Base-by-base conservation (phyloP, 2,888 invertebrate genomes). In the Nycteola revayana region DNA sequence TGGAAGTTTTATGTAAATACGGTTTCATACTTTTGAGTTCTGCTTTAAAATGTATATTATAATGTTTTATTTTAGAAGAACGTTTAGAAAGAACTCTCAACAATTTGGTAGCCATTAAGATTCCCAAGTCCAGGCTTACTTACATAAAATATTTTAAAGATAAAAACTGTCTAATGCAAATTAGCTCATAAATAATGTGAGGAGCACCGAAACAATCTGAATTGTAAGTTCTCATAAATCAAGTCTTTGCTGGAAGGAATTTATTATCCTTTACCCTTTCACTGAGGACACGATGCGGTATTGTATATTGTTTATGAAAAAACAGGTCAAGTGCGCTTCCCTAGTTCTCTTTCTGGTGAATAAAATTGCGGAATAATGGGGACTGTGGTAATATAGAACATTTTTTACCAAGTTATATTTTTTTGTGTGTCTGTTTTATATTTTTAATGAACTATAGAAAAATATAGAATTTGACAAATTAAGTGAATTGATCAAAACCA, bases 221-320 rank as follows among this genome's bases (percentile, higher is more conserved):
- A 54, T 49, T 52, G 53, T 52, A 46, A 56, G 55, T 48, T 48
- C 53, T 60, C 62, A 60, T 74, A 70, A 68, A 65, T 73, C 69
- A 74, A 55, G 60, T 63, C 57, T 60, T 53, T 62, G 52, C 59
- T 67, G 42, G 44, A 53, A 52, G 45, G 52, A 60, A 66, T 71
- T 66, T 68, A 70, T 70, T 69, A 63, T 64, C 51, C 58, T 53
- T 43, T 57, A 55, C 62, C 62, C 60, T 61, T 65, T 66, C 60
- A 61, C 44, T 42, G 36, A 46, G 46, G 50, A 57, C 54, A 57
- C 57, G 57, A 51, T 50, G 55, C 43, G 56, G 63, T 36, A 46
- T 48, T 49, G 37, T 43, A 45, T 54, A 51, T 51, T 56, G 57
- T 57, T 60, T 49, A 49, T 44, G 33, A 49, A 36, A 41, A 60